These are phyloP conservation scores for Colius striatus DNA, from an alignment of 2,113 vertebrate genomes.

Conservation along the genomic window DNA sequence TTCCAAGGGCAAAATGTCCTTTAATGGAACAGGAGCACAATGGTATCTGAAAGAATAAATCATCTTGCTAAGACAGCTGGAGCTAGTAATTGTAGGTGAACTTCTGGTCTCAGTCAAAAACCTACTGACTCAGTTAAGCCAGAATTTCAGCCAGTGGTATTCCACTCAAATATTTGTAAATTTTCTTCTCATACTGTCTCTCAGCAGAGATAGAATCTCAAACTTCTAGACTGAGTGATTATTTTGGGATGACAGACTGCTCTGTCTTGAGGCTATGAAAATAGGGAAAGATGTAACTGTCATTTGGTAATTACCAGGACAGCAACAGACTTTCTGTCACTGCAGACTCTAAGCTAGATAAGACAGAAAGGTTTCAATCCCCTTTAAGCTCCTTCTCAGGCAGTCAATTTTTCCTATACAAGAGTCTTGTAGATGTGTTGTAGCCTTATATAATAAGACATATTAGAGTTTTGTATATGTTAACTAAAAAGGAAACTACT, in stretches of 20 bases:
- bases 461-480: neutral
- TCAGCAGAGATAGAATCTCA: neutral
- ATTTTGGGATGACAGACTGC: neutral
- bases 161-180: neutral
- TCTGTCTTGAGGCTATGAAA: neutral
- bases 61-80: neutral
- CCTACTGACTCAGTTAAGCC: neutral
- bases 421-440: neutral
- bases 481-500: neutral
- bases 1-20: neutral
- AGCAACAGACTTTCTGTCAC: neutral
- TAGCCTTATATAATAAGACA: neutral
- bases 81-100: neutral
- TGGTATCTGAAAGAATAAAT: neutral
- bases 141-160: neutral
- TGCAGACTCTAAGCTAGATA: neutral
- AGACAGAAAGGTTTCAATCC: neutral
- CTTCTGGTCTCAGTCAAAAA: neutral
- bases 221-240: neutral
- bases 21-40: neutral
- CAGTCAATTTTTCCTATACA: neutral
- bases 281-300: neutral
- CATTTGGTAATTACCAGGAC: neutral
- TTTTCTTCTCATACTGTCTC: neutral
- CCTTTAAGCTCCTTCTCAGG: neutral